These are phyloP conservation scores for Balanococcus diminutus DNA, from an alignment of 2,888 invertebrate genomes.

Conservation along the genomic window DNA sequence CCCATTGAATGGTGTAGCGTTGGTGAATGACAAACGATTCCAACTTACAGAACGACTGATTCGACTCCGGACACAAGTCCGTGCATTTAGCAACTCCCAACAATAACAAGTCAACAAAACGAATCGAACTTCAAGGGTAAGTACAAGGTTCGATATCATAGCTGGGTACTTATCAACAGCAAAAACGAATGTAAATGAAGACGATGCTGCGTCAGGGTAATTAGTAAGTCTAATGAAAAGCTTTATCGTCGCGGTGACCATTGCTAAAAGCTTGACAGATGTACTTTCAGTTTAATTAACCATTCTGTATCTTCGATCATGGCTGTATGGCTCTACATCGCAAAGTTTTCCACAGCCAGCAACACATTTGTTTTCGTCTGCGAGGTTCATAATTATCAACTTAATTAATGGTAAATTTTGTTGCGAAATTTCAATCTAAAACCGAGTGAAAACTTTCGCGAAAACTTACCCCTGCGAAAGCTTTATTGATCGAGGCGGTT, in stretches of 20 bases:
- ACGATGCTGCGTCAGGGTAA: background rate
- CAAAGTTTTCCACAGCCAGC: background rate
- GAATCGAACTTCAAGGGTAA: no score
- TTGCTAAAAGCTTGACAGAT: slow-evolving; percentile 28
- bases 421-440: slow-evolving; percentile 33
- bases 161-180: background rate
- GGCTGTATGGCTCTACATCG: background rate
- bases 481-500: slow-evolving; percentile 22
- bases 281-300: slow-evolving; percentile 36
- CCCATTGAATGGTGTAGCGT: no score
- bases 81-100: no score
- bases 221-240: slow-evolving; percentile 26
- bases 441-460: background rate
- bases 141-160: no score
- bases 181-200: background rate
- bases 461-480: slow-evolving; percentile 24
- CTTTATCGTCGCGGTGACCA: slow-evolving; percentile 1
- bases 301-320: background rate
- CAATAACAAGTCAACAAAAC: no score
- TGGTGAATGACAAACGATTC: no score
- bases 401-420: slow-evolving; percentile 35
- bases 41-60: no score
- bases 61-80: no score
- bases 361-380: slow-evolving; percentile 19
- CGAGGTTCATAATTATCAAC: slow-evolving; percentile 32